Evolutionary conservation across 2,797 vertebrate genomes (phyloP), one percentile per base, ranked within the genome.

Genomic region (Steatocranus sp.): DNA sequence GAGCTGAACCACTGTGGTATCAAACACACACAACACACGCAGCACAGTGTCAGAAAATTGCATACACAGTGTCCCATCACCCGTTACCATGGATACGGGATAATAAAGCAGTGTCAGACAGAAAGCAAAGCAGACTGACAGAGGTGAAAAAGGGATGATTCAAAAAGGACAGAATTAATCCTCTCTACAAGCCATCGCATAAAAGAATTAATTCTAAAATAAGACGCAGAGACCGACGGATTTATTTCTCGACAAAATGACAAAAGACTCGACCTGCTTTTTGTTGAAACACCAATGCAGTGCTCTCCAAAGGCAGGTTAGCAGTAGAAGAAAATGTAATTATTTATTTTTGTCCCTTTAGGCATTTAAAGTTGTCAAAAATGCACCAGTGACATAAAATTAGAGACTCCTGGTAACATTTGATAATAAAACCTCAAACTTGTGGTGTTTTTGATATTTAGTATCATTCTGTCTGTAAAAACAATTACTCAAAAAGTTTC

Each of bases 1-100:
- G 81, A 92, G 50, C 83, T 90, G 87, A 83, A 87, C 79, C 79
- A 87, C 89, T 90, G 87, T 1, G 30, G 68, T 3, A 17, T 23
- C 79, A 87, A 2, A 87, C 41, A 46, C 27, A 78, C 34, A 68
- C 12, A 61, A 68, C 56, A 61, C 34, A 66, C 8, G 18, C 76
- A 80, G 34, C 14, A 30, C 27, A 83, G 46, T 30, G 25, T 73
- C 66, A 48, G 66, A 63, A 70, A 10, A 77, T 81, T 4, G 83
- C 76, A 63, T 4, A 34, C 58, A 43, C 66, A 54, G n/a, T 68
- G 36, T 82, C 74, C 30, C 66, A 53, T 80, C 51, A 53, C 18
- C 34, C 5, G 83, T 88, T 85, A 68, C 87, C 80, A 88, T 88
- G 85, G 88, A 80, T 63, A 86, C 87, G 6, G 43, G 38, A 63